Base-by-base conservation (phyloP, 2,797 vertebrate species). In the Siniperca scherzeri region DNA sequence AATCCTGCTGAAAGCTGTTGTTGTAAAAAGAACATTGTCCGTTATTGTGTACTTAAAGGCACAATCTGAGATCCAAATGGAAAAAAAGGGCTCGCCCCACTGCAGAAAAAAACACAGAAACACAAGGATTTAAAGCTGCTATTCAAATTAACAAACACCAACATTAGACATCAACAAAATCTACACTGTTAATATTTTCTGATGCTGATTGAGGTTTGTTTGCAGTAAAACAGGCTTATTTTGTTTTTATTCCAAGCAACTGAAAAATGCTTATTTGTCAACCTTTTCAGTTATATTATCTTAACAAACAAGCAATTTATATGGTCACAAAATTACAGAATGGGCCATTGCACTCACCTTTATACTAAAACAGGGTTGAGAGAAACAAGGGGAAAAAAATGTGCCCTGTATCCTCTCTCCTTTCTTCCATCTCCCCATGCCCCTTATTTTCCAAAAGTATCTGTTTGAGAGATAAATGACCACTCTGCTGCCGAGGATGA, bases 391-490 rank as follows among this genome's bases (percentile, higher is more conserved):
- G 55, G 16, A 30, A 66, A 52, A 84, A 89, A 89, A 78, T 27
- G 82, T 73, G 80, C 85, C 78, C 81, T 60, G 84, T 89, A 91
- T 93, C 88, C 91, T 88, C 76, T 91, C 89, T 92, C 82, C 86
- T 84, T 90, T 82, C 82, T 82, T 88, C 88, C 88, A 83, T 92
- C 86, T 93, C 77, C 73, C 77, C 57, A 33, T 87, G 88, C 87
- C 90, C 81, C 82, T 90, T 92, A 93, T 95, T 95, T 95, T 95
- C 94, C 91, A 93, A 94, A 96, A 96, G 95, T 96, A 95, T 96
- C 95, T 95, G 94, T 95, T 95, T 95, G 94, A 94, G 94, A 96
- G 96, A 96, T 96, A 96, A 96, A 96, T 96, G 96, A 94, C 94
- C 91, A 84, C 91, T 94, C 93, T 93, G 92, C 91, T 91, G 93